phyloP scores from a whole-genome alignment of 1,140 invertebrate species.

The Aricia agestis region DNA sequence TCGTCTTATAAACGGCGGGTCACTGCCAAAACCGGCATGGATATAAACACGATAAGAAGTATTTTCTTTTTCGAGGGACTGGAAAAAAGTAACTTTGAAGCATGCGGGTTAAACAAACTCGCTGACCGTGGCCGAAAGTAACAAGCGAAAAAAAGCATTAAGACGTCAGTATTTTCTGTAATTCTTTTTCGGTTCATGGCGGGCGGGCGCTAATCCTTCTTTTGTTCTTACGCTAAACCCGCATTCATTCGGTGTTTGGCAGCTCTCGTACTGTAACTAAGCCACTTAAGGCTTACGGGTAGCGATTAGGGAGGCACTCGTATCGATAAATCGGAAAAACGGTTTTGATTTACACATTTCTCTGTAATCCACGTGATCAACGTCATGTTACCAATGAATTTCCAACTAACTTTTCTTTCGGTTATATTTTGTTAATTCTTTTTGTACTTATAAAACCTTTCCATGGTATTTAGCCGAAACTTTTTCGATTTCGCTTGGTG shows the following conservation, averaged over 20 bases:
- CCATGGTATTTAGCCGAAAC: too few relatives aligned
- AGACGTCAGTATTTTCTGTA: constrained; percentile 32
- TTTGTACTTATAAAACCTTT: too few relatives aligned
- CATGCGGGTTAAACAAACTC: constrained; percentile 26
- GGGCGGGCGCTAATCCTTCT: constrained; percentile 42
- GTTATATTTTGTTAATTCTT: too few relatives aligned
- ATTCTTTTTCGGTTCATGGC: constrained; percentile 44
- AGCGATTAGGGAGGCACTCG: constrained; percentile 27
- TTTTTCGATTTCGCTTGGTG: too few relatives aligned
- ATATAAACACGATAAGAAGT: constrained; percentile 13
- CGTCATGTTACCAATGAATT: neutral
- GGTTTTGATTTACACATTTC: neutral
- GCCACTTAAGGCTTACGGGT: constrained; percentile 48
- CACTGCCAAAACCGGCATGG: constrained; percentile 21
- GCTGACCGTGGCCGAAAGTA: constrained; percentile 32
- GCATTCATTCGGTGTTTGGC: constrained; percentile 49
- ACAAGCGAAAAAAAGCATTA: constrained; percentile 34
- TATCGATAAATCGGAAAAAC: constrained; percentile 24
- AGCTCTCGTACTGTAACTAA: constrained; percentile 51
- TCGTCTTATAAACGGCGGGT: constrained; percentile 43
- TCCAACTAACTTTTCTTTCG: too few relatives aligned
- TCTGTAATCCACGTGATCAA: neutral
- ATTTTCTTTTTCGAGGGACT: constrained; percentile 4
- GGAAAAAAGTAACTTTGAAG: neutral
- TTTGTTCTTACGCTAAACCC: constrained; percentile 49